Percentiles rank a stretch among this genome's conserved stretches.
phyloP scores from a whole-genome alignment of 2,113 vertebrate species.

The Serinus canaria region DNA sequence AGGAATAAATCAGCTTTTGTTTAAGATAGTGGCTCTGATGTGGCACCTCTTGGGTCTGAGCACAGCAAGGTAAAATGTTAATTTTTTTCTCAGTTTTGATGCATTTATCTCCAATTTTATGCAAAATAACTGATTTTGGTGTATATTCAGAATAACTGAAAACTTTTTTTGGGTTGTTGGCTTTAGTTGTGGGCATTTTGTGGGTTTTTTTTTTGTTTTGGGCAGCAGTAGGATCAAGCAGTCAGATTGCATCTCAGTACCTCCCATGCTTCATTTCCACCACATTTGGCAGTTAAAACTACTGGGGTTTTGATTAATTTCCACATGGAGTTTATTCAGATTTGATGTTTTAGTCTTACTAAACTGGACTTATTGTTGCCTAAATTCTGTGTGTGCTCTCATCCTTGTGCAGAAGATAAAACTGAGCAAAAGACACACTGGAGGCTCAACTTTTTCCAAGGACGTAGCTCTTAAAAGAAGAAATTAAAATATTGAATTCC shows the following conservation, averaged over 20 bases:
- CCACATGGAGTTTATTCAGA: neutral
- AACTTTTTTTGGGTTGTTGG: neutral
- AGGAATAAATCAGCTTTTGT: constrained; percentile 13
- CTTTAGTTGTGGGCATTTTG: neutral
- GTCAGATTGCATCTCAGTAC: neutral
- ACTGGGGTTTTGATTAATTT: neutral
- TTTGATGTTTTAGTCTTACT: neutral
- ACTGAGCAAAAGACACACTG: neutral
- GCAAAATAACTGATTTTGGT: neutral
- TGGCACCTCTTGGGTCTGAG: neutral
- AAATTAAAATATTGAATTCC: neutral
- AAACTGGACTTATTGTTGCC: neutral
- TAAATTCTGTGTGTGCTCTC: neutral
- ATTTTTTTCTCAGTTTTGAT: neutral
- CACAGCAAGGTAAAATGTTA: neutral
- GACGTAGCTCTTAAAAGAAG: neutral
- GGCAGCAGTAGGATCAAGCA: neutral
- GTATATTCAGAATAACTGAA: neutral
- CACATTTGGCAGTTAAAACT: neutral
- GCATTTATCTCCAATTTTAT: neutral
- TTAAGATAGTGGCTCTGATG: neutral
- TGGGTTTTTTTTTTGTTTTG: neutral
- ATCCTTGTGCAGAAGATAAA: neutral
- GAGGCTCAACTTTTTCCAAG: neutral
- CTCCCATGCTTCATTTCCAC: neutral